Conservation (phyloP, 2,888 invertebrate species). For the Galeruca laticollis region DNA sequence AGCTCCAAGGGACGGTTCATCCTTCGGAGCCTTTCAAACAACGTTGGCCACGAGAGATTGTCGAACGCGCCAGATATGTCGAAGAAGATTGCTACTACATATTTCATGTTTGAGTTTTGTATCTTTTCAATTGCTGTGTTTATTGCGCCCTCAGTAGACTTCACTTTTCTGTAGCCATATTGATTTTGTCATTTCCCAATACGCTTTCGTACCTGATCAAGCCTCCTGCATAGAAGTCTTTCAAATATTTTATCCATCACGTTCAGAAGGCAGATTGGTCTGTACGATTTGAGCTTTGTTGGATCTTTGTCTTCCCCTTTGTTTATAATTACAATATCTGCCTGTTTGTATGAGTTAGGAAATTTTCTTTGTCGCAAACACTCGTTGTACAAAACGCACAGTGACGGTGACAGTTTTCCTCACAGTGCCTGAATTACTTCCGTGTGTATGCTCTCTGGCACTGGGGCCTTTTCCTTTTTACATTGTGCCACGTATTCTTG, state of each 20-base stretch:
- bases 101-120: too few species aligned
- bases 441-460: too few species aligned
- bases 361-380: slow-evolving; percentile 15
- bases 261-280: too few species aligned
- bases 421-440: slow-evolving; percentile 11
- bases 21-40: slow-evolving; percentile 13
- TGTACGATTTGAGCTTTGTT: slow-evolving; percentile 11
- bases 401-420: neutral
- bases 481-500: neutral
- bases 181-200: slow-evolving; percentile 5
- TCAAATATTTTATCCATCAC: too few species aligned
- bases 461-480: slow-evolving; percentile 27
- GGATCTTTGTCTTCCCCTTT: slow-evolving; percentile 24
- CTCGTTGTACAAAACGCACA: slow-evolving; percentile 16
- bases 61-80: slow-evolving; percentile 30
- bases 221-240: slow-evolving; percentile 3
- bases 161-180: slow-evolving; percentile 24
- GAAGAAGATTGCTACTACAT: slow-evolving; percentile 13
- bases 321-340: slow-evolving; percentile 10
- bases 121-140: too few species aligned
- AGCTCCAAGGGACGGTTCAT: too few species aligned
- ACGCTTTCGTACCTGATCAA: neutral
- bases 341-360: slow-evolving; percentile 14
- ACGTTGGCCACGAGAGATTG: slow-evolving; percentile 22
- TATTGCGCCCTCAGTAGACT: too few species aligned